Conservation (phyloP, 2,113 vertebrate species). For the Oncorhynchus clarkii region DNA sequence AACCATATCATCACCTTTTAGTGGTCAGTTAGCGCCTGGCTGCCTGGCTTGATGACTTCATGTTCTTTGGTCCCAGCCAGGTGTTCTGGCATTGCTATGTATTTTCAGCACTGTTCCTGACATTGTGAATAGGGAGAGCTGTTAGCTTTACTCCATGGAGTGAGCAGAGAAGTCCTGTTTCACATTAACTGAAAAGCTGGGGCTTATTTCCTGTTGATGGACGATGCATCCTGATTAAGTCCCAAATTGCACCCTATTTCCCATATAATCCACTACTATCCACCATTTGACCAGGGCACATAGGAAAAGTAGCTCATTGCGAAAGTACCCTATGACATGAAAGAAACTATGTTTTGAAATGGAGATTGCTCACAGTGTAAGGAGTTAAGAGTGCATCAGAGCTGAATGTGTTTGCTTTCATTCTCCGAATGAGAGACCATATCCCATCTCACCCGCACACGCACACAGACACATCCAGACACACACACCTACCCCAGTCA, state of each 20-base stretch:
- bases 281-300: too few species aligned
- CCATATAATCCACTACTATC: too few species aligned
- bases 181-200: conserved; percentile 62
- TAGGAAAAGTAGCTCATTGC: too few species aligned
- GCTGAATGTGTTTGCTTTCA: not conserved
- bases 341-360: too few species aligned
- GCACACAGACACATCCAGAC: too few species aligned
- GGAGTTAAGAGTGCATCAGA: not conserved
- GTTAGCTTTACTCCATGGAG: conserved; percentile 9
- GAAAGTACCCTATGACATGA: too few species aligned
- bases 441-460: not conserved
- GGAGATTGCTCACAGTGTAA: too few species aligned
- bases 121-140: conserved; percentile 44
- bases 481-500: too few species aligned
- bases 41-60: conserved; percentile 2
- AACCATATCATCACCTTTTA: conserved; percentile 60
- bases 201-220: conserved; percentile 69
- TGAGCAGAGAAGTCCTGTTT: conserved; percentile 51
- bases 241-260: too few species aligned
- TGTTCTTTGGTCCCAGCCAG: not conserved
- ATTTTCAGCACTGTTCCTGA: conserved; percentile 49
- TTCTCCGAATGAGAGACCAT: not conserved
- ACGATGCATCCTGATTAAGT: conserved; percentile 27
- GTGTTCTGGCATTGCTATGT: conserved; percentile 23
- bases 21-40: conserved; percentile 35